Evolutionary conservation across 2,797 vertebrate species (phyloP).

Genomic region (Sebastolobus altivelis): DNA sequence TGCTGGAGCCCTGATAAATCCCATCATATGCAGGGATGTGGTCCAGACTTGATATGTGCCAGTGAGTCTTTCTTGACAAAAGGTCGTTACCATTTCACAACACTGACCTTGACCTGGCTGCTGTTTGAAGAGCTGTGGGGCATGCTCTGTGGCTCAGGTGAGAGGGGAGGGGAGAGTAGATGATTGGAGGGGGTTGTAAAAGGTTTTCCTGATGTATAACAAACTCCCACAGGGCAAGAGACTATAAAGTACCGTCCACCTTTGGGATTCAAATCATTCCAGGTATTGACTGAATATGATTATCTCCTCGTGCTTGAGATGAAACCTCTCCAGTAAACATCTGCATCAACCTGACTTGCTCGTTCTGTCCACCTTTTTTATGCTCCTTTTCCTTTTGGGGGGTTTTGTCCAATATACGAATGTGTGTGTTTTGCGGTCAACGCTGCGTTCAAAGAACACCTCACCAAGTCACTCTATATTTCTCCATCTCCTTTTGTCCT

Average conservation of each 20-base stretch:
- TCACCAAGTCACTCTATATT: constrained; percentile 1
- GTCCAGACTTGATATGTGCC: constrained; percentile 19
- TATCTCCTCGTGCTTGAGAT: constrained; percentile 1
- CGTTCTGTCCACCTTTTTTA: neutral
- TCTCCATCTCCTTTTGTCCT: constrained; percentile 7
- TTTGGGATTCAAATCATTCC: constrained; percentile 46
- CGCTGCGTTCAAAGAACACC: neutral
- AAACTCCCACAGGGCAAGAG: constrained; percentile 37
- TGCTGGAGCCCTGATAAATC: constrained; percentile 26
- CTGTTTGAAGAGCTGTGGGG: constrained; percentile 56
- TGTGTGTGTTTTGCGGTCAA: neutral
- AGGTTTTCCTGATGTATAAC: constrained; percentile 54
- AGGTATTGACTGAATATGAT: constrained; percentile 46
- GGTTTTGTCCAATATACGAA: neutral
- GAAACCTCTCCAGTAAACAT: constrained; percentile 23
- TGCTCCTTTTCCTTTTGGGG: neutral
- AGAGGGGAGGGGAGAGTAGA: constrained; percentile 14
- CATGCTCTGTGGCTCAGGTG: constrained; percentile 36
- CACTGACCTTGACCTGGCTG: constrained; percentile 61
- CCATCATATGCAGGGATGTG: constrained; percentile 7
- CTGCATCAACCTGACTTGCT: neutral
- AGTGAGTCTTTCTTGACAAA: constrained; percentile 18
- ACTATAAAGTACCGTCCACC: constrained; percentile 6
- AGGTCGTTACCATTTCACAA: constrained; percentile 61
- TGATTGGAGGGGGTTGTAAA: constrained; percentile 40